Evolutionary conservation across 2,113 vertebrate species (phyloP).

Genomic region (Lepus timidus): DNA sequence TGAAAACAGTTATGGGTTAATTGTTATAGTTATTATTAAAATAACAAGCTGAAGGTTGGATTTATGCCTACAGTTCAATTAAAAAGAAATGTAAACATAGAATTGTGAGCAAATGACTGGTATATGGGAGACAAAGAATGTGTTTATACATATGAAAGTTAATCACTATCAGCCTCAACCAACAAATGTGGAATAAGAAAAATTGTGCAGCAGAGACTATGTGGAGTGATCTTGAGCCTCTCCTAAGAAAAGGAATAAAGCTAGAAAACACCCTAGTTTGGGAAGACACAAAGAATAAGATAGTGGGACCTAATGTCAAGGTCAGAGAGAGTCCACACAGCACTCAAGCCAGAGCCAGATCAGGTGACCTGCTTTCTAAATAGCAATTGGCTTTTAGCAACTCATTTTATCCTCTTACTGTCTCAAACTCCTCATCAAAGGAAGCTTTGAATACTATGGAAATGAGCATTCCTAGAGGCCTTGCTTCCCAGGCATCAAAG

Average conservation of each 20-base stretch:
- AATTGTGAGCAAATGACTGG: slow-evolving; percentile 64
- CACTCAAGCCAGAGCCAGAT: background rate
- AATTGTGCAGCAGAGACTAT: background rate
- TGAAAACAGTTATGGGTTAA: slow-evolving; percentile 79
- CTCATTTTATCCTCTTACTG: background rate
- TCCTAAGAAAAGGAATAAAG: background rate
- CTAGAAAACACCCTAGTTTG: background rate
- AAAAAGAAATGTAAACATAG: slow-evolving; percentile 70
- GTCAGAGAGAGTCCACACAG: background rate
- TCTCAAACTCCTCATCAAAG: slow-evolving; percentile 39
- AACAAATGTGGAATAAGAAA: background rate
- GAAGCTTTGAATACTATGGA: background rate
- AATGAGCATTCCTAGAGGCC: background rate
- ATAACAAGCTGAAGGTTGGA: slow-evolving; percentile 72
- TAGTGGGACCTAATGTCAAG: background rate
- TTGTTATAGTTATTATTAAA: slow-evolving; percentile 78
- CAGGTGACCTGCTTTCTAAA: slow-evolving; percentile 14
- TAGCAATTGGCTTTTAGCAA: background rate
- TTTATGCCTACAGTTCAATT: slow-evolving; percentile 72
- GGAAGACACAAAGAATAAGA: background rate
- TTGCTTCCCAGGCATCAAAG: background rate
- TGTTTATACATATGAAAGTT: slow-evolving; percentile 11
- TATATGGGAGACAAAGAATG: slow-evolving; percentile 25
- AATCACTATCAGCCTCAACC: slow-evolving; percentile 23
- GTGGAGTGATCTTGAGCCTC: background rate